Evolutionary conservation across 2,888 invertebrate species (phyloP).

Genomic region (Apoda limacodes): DNA sequence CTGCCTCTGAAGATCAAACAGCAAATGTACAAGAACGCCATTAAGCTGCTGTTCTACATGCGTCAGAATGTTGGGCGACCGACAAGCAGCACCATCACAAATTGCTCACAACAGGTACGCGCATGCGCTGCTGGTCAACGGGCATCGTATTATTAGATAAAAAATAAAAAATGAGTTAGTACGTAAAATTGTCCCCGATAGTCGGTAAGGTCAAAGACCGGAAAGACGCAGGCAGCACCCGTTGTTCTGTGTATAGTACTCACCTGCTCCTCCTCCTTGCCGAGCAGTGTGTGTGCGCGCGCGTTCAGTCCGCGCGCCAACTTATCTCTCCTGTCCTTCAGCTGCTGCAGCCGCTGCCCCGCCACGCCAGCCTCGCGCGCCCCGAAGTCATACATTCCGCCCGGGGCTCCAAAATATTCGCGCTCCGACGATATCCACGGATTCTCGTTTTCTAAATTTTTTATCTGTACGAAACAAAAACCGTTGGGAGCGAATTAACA

Average conservation of each 20-base stretch:
- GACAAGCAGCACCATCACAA: no score
- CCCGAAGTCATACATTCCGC: constrained; percentile 78
- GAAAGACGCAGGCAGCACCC: no score
- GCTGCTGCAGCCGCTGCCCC: constrained; percentile 60
- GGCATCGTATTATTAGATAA: no score
- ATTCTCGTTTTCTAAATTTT: constrained; percentile 59
- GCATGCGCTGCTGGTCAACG: no score
- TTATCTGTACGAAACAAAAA: constrained; percentile 29
- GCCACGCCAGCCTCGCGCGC: constrained; percentile 71
- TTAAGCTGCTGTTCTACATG: no score
- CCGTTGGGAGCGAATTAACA: not conserved
- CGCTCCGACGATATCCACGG: constrained; percentile 84
- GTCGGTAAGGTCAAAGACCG: not conserved
- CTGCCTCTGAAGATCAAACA: no score
- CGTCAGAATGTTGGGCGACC: no score
- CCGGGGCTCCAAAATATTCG: constrained; percentile 79
- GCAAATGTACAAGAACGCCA: no score
- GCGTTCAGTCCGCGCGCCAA: constrained; percentile 72
- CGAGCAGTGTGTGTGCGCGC: constrained; percentile 87
- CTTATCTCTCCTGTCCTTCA: constrained; percentile 71
- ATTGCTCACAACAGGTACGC: no score
- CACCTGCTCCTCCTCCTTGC: constrained; percentile 87
- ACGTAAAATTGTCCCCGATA: constrained; percentile 59
- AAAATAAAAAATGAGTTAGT: no score
- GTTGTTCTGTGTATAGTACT: not conserved